A percentile compares a stretch with the other conserved stretches of the same genome.
These are phyloP conservation scores for Hydractinia symbiolongicarpus DNA, from an alignment of 30 jellyfish, hydroid and myxozoan genomes.

Conservation along the genomic window DNA sequence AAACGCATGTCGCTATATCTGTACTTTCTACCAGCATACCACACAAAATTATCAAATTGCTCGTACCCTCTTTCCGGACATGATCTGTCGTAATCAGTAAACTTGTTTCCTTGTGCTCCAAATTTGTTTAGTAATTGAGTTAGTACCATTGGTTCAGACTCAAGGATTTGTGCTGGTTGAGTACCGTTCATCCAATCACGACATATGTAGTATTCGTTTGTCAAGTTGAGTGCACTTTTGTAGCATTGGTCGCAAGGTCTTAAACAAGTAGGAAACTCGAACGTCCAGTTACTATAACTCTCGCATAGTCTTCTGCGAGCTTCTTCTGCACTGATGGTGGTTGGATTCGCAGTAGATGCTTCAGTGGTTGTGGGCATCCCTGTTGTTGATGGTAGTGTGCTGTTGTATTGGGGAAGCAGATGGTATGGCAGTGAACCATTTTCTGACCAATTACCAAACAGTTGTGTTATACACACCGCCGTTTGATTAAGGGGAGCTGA, in stretches of 20 bases:
- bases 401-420: neutral
- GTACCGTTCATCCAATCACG: conserved; percentile 19
- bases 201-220: conserved; percentile 42
- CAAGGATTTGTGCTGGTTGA: conserved; percentile 1
- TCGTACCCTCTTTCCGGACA: neutral
- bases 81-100: neutral
- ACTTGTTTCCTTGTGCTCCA: conserved; percentile 7
- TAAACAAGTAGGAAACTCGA: neutral
- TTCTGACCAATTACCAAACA: neutral
- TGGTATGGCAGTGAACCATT: neutral
- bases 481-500: neutral
- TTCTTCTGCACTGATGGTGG: conserved; percentile 17
- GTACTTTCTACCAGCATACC: conserved; percentile 18
- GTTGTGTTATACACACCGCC: neutral
- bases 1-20: conserved; percentile 11
- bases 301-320: conserved; percentile 11
- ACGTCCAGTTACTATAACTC: neutral
- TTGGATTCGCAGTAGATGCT: neutral
- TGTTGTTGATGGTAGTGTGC: neutral
- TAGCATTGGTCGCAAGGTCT: conserved; percentile 15
- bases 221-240: conserved; percentile 30
- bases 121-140: conserved; percentile 14
- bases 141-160: conserved; percentile 17
- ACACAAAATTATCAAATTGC: conserved; percentile 14
- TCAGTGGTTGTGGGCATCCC: neutral